A percentile compares a stretch with the other conserved stretches of the same genome.
Conservation (phyloP, 2,888 invertebrate genomes). For the Drosophila buzzatii region DNA sequence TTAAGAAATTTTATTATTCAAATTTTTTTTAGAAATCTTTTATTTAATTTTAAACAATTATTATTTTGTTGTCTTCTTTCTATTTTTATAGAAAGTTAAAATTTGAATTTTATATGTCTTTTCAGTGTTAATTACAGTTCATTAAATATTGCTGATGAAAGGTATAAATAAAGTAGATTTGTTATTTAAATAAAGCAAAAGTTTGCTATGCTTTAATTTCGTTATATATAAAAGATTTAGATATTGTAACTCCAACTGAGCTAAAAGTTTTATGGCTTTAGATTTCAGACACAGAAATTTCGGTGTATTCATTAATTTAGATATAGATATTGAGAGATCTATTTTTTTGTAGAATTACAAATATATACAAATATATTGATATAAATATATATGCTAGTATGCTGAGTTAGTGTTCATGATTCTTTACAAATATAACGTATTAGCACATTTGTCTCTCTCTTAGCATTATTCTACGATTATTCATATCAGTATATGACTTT, state of each 20-base stretch:
- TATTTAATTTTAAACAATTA: neutral
- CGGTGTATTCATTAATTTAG: too few species aligned
- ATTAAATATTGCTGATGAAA: constrained; percentile 4
- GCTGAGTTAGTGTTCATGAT: too few species aligned
- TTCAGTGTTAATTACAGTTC: constrained; percentile 4
- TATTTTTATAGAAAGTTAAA: constrained; percentile 2
- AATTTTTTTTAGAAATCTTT: neutral
- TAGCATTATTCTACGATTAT: too few species aligned
- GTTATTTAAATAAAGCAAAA: neutral
- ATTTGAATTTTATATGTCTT: neutral
- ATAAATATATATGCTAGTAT: too few species aligned
- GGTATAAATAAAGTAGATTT: neutral
- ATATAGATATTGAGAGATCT: too few species aligned
- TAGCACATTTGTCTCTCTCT: too few species aligned
- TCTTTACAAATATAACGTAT: too few species aligned
- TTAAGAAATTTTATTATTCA: neutral
- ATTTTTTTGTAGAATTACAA: too few species aligned
- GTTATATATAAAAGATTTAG: neutral
- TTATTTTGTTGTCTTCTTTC: neutral
- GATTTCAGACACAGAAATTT: neutral
- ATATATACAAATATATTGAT: too few species aligned
- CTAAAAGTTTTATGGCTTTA: neutral
- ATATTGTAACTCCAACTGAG: neutral
- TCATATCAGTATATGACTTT: too few species aligned
- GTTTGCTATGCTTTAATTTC: neutral